These are phyloP conservation scores for Troglohyphantes excavatus DNA, from an alignment of 2,888 invertebrate genomes.

Conservation along the genomic window DNA sequence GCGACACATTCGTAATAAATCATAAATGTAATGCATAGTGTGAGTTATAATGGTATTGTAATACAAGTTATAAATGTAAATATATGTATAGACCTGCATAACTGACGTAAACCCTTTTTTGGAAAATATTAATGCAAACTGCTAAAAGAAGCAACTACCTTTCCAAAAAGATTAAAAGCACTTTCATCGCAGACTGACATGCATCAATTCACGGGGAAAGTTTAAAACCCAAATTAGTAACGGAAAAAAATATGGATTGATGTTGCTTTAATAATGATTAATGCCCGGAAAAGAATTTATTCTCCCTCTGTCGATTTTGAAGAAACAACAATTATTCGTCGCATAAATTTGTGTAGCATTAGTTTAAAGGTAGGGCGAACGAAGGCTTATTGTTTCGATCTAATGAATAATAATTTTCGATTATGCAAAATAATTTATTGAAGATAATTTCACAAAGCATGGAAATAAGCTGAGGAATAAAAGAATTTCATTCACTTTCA, in stretches of 20 bases:
- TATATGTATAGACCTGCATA: no score
- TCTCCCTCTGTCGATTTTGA: constrained; percentile 51
- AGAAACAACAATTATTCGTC: constrained; percentile 55
- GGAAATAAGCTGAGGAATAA: constrained; percentile 30
- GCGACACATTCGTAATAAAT: no score
- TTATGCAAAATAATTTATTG: constrained; percentile 62
- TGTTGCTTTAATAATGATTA: constrained; percentile 59
- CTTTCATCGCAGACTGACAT: constrained; percentile 32
- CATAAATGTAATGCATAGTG: no score
- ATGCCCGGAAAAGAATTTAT: constrained; percentile 59
- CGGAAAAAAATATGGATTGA: constrained; percentile 24
- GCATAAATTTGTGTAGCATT: constrained; percentile 27
- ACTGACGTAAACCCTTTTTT: no score
- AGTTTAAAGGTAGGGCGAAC: constrained; percentile 16
- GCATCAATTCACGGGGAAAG: constrained; percentile 57
- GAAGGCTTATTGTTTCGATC: constrained; percentile 55
- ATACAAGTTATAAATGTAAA: no score
- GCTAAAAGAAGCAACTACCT: constrained; percentile 14
- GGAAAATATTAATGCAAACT: constrained; percentile 11
- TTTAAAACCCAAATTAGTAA: constrained; percentile 63
- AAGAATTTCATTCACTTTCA: constrained; percentile 13
- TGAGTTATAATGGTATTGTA: no score
- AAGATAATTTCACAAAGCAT: constrained; percentile 16
- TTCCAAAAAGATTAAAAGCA: constrained; percentile 45
- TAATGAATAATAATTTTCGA: constrained; percentile 57